These are phyloP conservation scores for Stenurella melanura DNA, from an alignment of 2,888 invertebrate genomes.

Conservation along the genomic window DNA sequence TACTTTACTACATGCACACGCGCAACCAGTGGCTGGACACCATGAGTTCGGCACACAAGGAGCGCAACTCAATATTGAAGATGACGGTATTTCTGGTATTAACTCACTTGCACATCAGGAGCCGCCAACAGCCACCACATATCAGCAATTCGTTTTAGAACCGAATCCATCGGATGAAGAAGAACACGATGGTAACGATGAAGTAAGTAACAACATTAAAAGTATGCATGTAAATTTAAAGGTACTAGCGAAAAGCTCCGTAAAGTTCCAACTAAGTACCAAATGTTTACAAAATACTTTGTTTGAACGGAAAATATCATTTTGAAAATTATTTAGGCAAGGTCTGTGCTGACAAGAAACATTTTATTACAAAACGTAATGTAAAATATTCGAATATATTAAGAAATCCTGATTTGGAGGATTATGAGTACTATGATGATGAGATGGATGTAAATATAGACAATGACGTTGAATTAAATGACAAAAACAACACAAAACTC, in stretches of 20 bases:
- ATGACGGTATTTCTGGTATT: neutral
- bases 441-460: neutral
- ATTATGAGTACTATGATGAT: conserved; percentile 1
- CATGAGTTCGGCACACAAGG: neutral
- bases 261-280: neutral
- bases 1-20: conserved; percentile 36
- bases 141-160: conserved; percentile 45
- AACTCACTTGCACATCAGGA: conserved; percentile 3
- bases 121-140: conserved; percentile 19
- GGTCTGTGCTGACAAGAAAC: neutral
- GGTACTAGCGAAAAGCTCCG: neutral
- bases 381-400: neutral
- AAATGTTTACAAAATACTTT: neutral
- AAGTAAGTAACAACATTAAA: conserved; percentile 50
- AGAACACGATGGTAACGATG: conserved; percentile 44
- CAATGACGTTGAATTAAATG: neutral
- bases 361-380: conserved; percentile 3
- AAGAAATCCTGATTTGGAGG: neutral
- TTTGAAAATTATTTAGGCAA: neutral
- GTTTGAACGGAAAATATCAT: neutral
- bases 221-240: neutral
- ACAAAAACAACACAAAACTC: neutral
- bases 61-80: neutral
- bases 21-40: conserved; percentile 3
- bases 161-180: conserved; percentile 34